A percentile compares a stretch with the other conserved stretches of the same genome.
These are phyloP conservation scores for Prionace glauca DNA, from an alignment of 2,797 vertebrate genomes.

Conservation along the genomic window DNA sequence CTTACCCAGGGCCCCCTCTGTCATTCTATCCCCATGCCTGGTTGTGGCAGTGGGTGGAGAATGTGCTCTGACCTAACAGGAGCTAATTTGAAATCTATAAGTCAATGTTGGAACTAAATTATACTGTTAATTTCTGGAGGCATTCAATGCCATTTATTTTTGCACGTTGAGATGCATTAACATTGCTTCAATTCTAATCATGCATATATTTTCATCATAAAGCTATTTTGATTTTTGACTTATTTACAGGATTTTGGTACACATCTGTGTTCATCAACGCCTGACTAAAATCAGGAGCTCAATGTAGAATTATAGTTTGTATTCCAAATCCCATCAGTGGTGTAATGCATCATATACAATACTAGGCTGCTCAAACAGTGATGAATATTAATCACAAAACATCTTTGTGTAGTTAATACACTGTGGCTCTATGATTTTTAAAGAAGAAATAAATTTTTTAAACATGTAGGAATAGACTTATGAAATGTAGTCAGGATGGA, in stretches of 20 bases:
- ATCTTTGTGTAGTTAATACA: neutral
- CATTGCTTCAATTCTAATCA: neutral
- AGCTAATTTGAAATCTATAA: neutral
- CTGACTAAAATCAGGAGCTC: neutral
- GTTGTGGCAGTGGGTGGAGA: neutral
- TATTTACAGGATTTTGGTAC: neutral
- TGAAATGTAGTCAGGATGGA: neutral
- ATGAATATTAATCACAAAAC: neutral
- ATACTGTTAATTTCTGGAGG: neutral
- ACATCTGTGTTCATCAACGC: neutral
- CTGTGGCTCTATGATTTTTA: neutral
- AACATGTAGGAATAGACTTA: neutral
- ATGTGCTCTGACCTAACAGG: neutral
- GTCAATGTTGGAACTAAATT: neutral
- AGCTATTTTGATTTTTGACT: neutral
- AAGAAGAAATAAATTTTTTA: neutral
- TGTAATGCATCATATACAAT: neutral
- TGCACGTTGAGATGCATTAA: neutral
- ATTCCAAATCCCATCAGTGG: neutral
- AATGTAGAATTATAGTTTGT: neutral
- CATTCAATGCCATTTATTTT: neutral
- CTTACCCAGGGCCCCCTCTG: no score
- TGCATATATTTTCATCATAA: slow-evolving; percentile 4
- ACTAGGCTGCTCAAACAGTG: neutral
- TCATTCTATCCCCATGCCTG: no score